Evolutionary conservation across 2,113 vertebrate species (phyloP), one percentile per base, ranked within the genome.

Genomic region (Epinephelus lanceolatus): DNA sequence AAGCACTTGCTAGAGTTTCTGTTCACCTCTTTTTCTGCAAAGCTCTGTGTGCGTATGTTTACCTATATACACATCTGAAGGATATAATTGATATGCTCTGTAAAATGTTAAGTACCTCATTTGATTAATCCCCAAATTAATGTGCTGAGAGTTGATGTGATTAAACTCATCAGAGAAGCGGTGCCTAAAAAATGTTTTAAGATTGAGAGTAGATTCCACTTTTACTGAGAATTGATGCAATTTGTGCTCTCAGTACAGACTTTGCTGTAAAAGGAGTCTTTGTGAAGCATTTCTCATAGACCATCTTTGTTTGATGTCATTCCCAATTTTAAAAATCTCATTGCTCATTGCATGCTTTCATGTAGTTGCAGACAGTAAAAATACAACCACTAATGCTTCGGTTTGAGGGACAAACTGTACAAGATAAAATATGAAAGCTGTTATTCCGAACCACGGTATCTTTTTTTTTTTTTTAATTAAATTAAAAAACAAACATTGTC

Each of bases 101-200:
- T 61, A 30, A 63, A 81, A 78, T 65, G 18, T 47, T 42, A 61
- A 63, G 59, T 21, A 21, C 56, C 60, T 73, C 6, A 73, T 84
- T 67, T 70, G 11, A 76, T 42, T 19, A 21, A 71, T 68, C 81
- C n/a, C 3, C 13, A 59, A 60, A 78, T 76, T 19, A 60, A 76
- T 76, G 66, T 69, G 61, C 17, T 83, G 21, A 40, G 47, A 27
- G 47, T 51, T 49, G 12, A 66, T 71, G 14, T 78, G 73, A 83
- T 81, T 23, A 51, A 60, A 55, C 62, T 18, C 0, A 62, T 52
- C 25, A 33, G 11, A 27, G 21, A 49, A 72, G 51, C 30, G 45
- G 27, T 61, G 60, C 45, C 37, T 66, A 9, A 83, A 30, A 76
- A 81, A 62, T 71, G 55, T 67, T 13, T 63, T 47, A 40, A 23